These are phyloP conservation scores for Macropis europaea DNA, from an alignment of 2,888 invertebrate species.

Conservation along the genomic window DNA sequence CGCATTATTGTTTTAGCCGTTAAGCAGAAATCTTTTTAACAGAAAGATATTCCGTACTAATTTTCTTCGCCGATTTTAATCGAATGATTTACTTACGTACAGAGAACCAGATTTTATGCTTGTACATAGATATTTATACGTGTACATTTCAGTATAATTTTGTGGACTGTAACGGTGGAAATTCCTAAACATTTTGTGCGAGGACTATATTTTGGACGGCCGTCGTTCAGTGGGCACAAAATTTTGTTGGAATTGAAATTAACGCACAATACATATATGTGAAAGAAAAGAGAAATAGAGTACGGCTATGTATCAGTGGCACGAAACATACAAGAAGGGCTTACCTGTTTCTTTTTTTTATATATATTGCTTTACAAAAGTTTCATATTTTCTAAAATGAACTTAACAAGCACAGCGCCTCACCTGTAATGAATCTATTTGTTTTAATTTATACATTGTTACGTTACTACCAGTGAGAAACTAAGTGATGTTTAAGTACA, in stretches of 20 bases:
- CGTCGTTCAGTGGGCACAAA: not conserved
- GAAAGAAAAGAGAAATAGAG: not conserved
- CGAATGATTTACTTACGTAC: not conserved
- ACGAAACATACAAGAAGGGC: not conserved
- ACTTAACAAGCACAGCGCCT: slow-evolving; percentile 8
- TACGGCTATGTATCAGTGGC: not conserved
- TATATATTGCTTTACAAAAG: too few relatives aligned
- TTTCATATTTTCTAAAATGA: slow-evolving; percentile 10
- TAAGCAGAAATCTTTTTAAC: not conserved
- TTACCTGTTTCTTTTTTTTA: not conserved
- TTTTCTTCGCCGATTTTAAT: not conserved
- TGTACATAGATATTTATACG: not conserved
- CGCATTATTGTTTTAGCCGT: too few relatives aligned
- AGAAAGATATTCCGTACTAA: not conserved
- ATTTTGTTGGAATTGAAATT: not conserved
- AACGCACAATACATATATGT: slow-evolving; percentile 30
- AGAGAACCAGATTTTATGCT: not conserved
- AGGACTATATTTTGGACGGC: not conserved
- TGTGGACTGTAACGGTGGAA: slow-evolving; percentile 2
- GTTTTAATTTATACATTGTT: slow-evolving; percentile 33
- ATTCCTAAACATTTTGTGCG: slow-evolving; percentile 32
- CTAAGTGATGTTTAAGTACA: slow-evolving; percentile 30
- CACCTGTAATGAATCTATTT: not conserved
- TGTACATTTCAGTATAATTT: slow-evolving; percentile 6
- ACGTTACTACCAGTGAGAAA: slow-evolving; percentile 31